A percentile compares a stretch with the other conserved stretches of the same genome.
phyloP scores from a whole-genome alignment of 2,113 vertebrate species.

The Colinus virginianus region DNA sequence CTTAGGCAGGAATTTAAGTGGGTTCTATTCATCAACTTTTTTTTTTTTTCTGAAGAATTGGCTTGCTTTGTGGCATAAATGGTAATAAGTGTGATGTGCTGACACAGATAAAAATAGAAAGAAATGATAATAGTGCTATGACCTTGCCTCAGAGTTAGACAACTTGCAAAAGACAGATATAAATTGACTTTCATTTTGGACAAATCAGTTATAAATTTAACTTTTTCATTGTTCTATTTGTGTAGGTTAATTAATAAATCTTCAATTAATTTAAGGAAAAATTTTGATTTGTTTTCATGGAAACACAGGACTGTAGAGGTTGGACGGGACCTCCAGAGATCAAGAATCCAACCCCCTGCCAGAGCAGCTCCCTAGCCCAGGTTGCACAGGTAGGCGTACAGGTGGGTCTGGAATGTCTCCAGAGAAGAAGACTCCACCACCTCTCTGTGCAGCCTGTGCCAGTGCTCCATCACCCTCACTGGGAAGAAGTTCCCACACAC shows the following conservation, averaged over 20 bases:
- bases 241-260: slow-evolving; percentile 52
- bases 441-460: too few species aligned
- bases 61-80: background rate
- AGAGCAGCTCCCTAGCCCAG: too few species aligned
- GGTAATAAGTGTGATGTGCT: background rate
- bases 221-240: slow-evolving; percentile 28
- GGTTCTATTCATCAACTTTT: background rate
- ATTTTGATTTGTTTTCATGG: background rate
- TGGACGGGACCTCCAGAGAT: too few species aligned
- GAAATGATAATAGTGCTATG: background rate
- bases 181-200: background rate
- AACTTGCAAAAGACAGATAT: background rate
- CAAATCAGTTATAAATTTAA: slow-evolving; percentile 27
- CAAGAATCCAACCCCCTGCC: too few species aligned
- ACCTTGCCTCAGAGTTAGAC: background rate
- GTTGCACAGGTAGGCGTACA: too few species aligned
- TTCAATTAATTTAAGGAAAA: slow-evolving; percentile 13
- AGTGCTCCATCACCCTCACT: too few species aligned
- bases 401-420: too few species aligned
- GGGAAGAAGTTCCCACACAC: too few species aligned
- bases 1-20: background rate
- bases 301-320: too few species aligned
- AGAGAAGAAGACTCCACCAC: too few species aligned
- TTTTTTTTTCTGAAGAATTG: background rate
- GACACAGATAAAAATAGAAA: background rate